phyloP scores from a whole-genome alignment of 2,888 invertebrate genomes.

The Cyaniris semiargus region DNA sequence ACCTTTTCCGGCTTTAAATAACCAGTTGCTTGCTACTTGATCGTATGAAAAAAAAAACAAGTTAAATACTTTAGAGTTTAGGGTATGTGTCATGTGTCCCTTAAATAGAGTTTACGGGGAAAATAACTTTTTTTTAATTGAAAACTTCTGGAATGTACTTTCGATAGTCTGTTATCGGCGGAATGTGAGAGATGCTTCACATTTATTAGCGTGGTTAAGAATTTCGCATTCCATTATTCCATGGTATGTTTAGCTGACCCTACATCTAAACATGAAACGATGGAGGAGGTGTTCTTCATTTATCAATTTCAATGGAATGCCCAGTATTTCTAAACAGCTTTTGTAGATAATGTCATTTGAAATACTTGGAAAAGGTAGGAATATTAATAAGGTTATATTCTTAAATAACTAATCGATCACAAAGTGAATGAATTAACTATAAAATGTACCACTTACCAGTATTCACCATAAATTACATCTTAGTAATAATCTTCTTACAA shows the following conservation, averaged over 20 bases:
- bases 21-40: not conserved
- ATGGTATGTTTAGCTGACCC: not conserved
- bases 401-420: too few species aligned
- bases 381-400: not conserved
- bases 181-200: not conserved
- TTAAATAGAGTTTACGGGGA: not conserved
- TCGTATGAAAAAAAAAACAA: not conserved
- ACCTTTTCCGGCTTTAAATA: slow-evolving; percentile 4
- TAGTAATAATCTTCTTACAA: too few species aligned
- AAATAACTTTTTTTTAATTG: not conserved
- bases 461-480: too few species aligned
- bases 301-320: not conserved
- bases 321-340: not conserved
- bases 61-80: not conserved
- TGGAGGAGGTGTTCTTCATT: not conserved
- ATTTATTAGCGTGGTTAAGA: not conserved
- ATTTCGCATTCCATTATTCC: not conserved
- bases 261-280: not conserved
- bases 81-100: not conserved
- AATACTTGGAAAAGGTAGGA: not conserved
- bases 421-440: too few species aligned
- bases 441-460: too few species aligned
- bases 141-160: too few species aligned
- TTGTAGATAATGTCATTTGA: not conserved
- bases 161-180: not conserved